Percentiles rank a stretch among this genome's conserved stretches.
Evolutionary conservation across 2,888 invertebrate genomes (phyloP).

Genomic region (Erpobdella octoculata): DNA sequence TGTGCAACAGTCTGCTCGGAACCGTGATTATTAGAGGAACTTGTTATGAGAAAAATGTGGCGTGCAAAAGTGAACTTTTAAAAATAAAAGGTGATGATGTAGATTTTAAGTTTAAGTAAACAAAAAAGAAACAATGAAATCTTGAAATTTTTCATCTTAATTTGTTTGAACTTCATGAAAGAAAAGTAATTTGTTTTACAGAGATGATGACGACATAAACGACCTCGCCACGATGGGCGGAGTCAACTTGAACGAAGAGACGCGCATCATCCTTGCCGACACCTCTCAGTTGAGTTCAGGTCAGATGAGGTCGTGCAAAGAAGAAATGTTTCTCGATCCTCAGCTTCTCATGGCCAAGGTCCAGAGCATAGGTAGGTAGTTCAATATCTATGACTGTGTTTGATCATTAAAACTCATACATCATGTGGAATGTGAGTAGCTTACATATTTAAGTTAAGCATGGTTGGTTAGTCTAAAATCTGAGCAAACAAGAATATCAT

Average conservation of each 20-base stretch:
- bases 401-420: too few relatives aligned
- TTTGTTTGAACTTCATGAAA: too few relatives aligned
- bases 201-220: conserved; percentile 90
- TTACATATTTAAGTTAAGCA: neutral
- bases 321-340: conserved; percentile 73
- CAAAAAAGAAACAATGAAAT: too few relatives aligned
- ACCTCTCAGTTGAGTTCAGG: conserved; percentile 77
- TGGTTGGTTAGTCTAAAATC: conserved; percentile 35
- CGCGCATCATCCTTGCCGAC: conserved; percentile 75
- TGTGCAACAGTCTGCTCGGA: too few relatives aligned
- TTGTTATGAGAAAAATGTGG: too few relatives aligned
- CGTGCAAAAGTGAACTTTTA: too few relatives aligned
- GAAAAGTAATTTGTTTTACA: neutral
- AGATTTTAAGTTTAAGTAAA: too few relatives aligned
- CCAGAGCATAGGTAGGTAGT: neutral
- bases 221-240: conserved; percentile 99
- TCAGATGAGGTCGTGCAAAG: conserved; percentile 82
- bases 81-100: too few relatives aligned
- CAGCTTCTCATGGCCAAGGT: conserved; percentile 57
- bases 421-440: neutral
- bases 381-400: too few relatives aligned
- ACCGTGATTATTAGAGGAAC: too few relatives aligned
- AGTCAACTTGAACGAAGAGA: conserved; percentile 90
- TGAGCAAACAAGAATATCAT: too few relatives aligned
- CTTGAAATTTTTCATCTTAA: too few relatives aligned